These are phyloP conservation scores for Catocala sponsa DNA, from an alignment of 2,888 invertebrate genomes.

Conservation along the genomic window DNA sequence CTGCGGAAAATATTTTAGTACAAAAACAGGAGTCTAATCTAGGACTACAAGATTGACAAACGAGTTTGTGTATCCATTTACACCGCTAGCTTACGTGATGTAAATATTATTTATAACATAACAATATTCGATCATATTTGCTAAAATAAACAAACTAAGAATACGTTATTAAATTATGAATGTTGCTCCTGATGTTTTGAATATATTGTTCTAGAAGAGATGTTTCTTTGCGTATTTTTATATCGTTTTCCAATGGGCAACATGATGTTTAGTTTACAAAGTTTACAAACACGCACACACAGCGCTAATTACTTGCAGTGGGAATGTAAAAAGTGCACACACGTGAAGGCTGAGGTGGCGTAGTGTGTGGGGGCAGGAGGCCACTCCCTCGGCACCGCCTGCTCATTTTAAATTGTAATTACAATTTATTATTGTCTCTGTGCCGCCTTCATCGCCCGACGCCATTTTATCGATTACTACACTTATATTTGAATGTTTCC, in stretches of 20 bases:
- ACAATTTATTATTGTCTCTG: constrained; percentile 88
- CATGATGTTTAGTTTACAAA: constrained; percentile 44
- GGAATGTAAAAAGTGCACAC: constrained; percentile 78
- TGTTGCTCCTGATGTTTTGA: neutral
- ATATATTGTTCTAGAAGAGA: neutral
- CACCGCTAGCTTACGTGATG: no score
- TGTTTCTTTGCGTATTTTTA: neutral
- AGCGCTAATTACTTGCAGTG: constrained; percentile 73
- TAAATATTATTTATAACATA: no score
- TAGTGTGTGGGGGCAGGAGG: constrained; percentile 74
- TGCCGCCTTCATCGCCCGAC: constrained; percentile 83
- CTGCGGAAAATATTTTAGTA: no score
- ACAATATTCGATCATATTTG: no score
- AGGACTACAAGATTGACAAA: no score
- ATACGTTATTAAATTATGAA: no score
- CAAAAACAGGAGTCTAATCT: no score
- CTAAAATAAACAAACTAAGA: no score
- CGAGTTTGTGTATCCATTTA: no score
- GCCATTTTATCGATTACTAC: constrained; percentile 84
- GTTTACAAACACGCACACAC: constrained; percentile 57
- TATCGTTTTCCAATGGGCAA: constrained; percentile 40
- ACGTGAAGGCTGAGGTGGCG: constrained; percentile 73
- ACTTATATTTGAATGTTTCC: constrained; percentile 59
- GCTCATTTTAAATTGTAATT: constrained; percentile 89
- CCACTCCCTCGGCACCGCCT: constrained; percentile 85